Evolutionary conservation across 2,888 invertebrate genomes (phyloP).

Genomic region (Eremobia ochroleuca): DNA sequence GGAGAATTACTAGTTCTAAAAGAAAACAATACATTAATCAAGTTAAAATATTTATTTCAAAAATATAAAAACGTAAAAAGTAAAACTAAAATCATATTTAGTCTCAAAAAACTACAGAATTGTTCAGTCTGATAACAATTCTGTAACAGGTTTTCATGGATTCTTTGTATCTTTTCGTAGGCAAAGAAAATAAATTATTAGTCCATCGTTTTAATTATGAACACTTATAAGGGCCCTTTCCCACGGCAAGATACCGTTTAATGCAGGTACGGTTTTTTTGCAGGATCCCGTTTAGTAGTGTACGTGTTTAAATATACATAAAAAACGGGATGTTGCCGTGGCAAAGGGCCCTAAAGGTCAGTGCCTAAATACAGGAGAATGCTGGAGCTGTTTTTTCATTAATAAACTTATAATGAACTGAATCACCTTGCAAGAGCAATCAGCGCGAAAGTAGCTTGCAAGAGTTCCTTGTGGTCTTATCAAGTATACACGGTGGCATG

Average conservation of each 20-base stretch:
- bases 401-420: background rate
- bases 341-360: too few species aligned
- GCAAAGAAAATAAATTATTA: background rate
- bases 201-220: background rate
- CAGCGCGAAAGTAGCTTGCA: background rate
- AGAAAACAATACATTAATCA: background rate
- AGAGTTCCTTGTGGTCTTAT: background rate
- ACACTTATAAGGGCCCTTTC: fast-evolving
- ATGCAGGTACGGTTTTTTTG: too few species aligned
- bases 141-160: slow-evolving; percentile 9
- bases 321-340: too few species aligned
- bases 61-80: slow-evolving; percentile 6
- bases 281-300: too few species aligned
- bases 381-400: background rate
- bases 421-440: too few species aligned
- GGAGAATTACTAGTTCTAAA: background rate
- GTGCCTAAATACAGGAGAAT: background rate
- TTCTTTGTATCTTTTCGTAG: background rate
- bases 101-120: background rate
- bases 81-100: background rate
- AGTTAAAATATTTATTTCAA: slow-evolving; percentile 1
- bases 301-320: too few species aligned
- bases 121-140: background rate
- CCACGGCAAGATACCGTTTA: too few species aligned
- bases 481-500: background rate